Base-by-base conservation (phyloP, 2,797 vertebrate species). In the Odontamblyopus rebecca region DNA sequence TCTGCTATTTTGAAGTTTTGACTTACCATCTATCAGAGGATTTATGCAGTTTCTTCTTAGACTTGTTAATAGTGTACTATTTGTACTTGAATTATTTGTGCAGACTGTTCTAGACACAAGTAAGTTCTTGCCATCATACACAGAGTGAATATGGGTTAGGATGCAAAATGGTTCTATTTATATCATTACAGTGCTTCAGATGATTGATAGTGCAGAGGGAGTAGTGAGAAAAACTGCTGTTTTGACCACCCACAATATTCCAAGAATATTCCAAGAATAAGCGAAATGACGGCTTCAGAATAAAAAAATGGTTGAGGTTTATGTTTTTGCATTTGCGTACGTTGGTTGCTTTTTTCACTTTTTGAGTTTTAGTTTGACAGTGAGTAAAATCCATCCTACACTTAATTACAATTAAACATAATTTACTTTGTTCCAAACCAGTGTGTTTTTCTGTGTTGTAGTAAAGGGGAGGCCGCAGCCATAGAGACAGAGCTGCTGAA, bases 401-500 rank as follows among this genome's bases (percentile, higher is more conserved):
- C 41, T 44, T 23, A 23, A 23, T 23, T 23, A 23, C 23, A 23
- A 18, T 19, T 6, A 18, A 18, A 53, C 15, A 61, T 30, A 6
- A 11, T 61, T 8, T 0, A 32, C 60, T 61, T 62, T n/a, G 30
- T 19, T 16, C 29, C 19, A 29, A 9, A 51, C 56, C 81, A 5
- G 0, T 6, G 0, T 53, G 1, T 69, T 50, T 3, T 41, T 61
- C 26, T 88, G 62, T 89, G 63, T 75, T 32, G 13, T 92, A 98
- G 98, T 89, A 93, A 94, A 82, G 93, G 81, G 1, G 98, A 98
- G 84, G 96, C 92, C 0, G 85, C 91, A 3, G 94, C 95, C 7
- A 91, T 98, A 15, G 96, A 98, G 89, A 92, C 88, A 65, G 97
- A 99, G 87, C 93, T 98, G 6, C 84, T 96, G 68, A 95, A 89